Conservation (phyloP, 1,140 invertebrate species). For the Pachypeltis micranthus region DNA sequence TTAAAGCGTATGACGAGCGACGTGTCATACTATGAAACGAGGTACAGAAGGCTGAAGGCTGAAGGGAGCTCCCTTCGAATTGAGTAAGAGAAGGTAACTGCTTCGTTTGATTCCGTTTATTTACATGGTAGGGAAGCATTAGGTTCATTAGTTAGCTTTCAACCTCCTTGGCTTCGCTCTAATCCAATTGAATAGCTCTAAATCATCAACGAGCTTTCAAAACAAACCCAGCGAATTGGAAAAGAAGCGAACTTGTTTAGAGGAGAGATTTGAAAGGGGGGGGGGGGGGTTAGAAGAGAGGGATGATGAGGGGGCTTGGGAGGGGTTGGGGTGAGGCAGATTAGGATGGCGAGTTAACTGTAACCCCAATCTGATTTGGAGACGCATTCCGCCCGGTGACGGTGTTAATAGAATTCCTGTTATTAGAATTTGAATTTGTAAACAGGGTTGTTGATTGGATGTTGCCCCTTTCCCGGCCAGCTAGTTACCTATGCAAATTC, state of each 20-base stretch:
- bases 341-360: neutral
- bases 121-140: no score
- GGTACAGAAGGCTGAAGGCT: no score
- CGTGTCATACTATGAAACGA: no score
- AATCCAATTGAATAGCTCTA: no score
- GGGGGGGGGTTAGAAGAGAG: neutral
- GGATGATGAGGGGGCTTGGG: neutral
- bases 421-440: constrained; percentile 18
- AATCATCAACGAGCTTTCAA: neutral
- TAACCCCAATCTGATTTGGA: constrained; percentile 11
- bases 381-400: constrained; percentile 14
- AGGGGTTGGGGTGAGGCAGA: no score
- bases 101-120: no score
- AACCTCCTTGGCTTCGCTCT: neutral
- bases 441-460: constrained; percentile 16
- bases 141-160: neutral
- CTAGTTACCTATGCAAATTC: constrained; percentile 17
- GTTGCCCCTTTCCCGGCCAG: constrained; percentile 1
- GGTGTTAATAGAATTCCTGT: constrained; percentile 14
- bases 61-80: no score
- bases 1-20: no score
- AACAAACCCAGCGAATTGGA: neutral
- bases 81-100: no score
- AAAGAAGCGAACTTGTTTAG: neutral
- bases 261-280: neutral